phyloP scores from a whole-genome alignment of 2,797 vertebrate species.

The Crocodylus rhombifer region DNA sequence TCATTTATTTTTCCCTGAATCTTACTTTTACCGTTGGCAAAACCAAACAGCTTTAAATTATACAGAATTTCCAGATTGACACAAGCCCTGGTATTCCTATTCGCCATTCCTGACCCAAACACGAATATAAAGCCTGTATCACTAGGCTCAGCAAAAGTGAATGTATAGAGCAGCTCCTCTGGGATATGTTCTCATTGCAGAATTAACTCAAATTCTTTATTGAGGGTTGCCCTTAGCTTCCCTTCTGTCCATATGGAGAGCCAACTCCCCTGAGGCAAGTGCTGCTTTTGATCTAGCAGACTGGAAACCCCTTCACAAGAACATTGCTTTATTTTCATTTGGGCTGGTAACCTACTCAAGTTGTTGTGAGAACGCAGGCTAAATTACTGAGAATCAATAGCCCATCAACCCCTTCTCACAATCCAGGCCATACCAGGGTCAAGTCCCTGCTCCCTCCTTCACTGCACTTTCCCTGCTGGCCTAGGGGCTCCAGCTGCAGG shows the following conservation, averaged over 20 bases:
- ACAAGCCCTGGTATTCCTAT: conserved; percentile 22
- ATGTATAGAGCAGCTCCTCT: background rate
- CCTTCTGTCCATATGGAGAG: background rate
- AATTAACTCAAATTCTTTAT: background rate
- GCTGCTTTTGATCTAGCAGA: background rate
- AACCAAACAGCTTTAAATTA: background rate
- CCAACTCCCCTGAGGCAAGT: background rate
- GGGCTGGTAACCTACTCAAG: background rate
- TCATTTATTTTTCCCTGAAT: background rate
- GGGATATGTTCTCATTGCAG: background rate
- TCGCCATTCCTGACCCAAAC: conserved; percentile 14
- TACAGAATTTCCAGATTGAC: conserved; percentile 47
- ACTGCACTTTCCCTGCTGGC: no score
- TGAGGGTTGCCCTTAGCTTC: background rate
- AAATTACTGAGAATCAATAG: background rate
- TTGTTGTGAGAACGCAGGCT: background rate
- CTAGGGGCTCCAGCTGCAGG: no score
- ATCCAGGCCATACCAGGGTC: background rate
- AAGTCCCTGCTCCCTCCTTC: no score
- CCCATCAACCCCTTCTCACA: background rate
- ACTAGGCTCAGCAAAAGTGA: background rate
- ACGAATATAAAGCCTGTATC: background rate
- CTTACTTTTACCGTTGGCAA: conserved; percentile 46
- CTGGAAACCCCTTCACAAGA: background rate
- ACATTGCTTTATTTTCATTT: background rate